Base-by-base conservation (phyloP, 2,797 vertebrate species). In the Gymnodraco acuticeps region DNA sequence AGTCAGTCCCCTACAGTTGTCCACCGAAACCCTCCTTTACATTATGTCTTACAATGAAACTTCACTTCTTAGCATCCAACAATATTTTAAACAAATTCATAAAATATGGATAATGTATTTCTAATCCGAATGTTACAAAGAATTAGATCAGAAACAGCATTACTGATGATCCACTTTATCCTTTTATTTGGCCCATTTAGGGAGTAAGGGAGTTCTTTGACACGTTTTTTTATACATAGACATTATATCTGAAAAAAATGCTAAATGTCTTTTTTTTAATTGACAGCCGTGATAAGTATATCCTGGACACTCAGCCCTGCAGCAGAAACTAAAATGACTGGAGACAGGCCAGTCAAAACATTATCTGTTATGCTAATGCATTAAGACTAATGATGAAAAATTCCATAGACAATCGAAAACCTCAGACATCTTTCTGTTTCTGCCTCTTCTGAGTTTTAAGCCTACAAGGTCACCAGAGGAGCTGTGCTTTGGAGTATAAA, bases 381-480 rank as follows among this genome's bases (percentile, higher is more conserved):
- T n/a, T 4, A 27, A 54, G 48, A 77, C 62, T 66, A 67, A 87
- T 70, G 77, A 81, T 68, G 74, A 77, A 80, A 83, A 89, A 70
- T 67, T 70, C 60, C 8, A 48, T 61, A 70, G 54, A 88, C 78
- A 68, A 91, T 81, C 60, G 41, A 68, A 87, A 86, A 86, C 79
- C 75, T 69, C 5, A 10, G 27, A 60, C 63, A 62, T 70, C 17
- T 46, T 31, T 73, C 58, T 56, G 48, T 38, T 47, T 73, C 61
- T 59, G 48, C 53, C 71, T 75, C 62, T 61, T 86, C 63, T 50
- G 72, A 50, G 70, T 88, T 80, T 80, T 80, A 77, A 83, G 77
- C 67, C 70, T 78, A 60, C 87, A 93, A 92, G 90, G 91, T 93
- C 90, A 90, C 74, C 45, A 77, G 73, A 88, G 71, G 70, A 86